Percentiles rank a stretch among this genome's conserved stretches.
Conservation (phyloP, 2,113 vertebrate species). For the Meriones unguiculatus region DNA sequence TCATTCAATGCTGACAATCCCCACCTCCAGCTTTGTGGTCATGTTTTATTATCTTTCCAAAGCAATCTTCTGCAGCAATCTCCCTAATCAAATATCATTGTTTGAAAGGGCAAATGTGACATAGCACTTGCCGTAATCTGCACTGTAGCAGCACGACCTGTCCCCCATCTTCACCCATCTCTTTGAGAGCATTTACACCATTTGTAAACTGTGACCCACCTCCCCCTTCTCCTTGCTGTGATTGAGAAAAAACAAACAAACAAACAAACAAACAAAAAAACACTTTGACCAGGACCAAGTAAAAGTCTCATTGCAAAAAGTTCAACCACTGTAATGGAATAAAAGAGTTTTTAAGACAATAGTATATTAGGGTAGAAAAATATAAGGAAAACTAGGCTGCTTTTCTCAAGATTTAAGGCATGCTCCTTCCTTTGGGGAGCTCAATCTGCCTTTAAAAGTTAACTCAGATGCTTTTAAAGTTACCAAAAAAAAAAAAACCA, state of each 20-base stretch:
- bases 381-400: not conserved
- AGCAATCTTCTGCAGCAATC: constrained; percentile 64
- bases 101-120: constrained; percentile 64
- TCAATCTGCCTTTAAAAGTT: constrained; percentile 29
- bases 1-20: not conserved
- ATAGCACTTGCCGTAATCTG: constrained; percentile 6
- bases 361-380: not conserved
- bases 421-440: constrained; percentile 28
- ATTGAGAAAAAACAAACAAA: not conserved
- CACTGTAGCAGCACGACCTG: not conserved
- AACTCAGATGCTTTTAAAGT: constrained; percentile 36
- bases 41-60: constrained; percentile 66
- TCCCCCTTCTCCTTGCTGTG: not conserved
- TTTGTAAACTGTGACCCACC: not conserved
- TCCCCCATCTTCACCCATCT: not conserved
- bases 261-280: no score
- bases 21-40: constrained; percentile 42
- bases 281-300: constrained; percentile 10
- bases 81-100: constrained; percentile 68
- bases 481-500: not conserved
- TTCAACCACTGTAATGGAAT: not conserved
- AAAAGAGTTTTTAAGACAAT: constrained; percentile 48
- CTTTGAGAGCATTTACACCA: not conserved
- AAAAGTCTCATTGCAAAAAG: constrained; percentile 30
- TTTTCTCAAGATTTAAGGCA: constrained; percentile 56